phyloP scores from a whole-genome alignment of 2,113 vertebrate genomes.

The Pluvianellus socialis region DNA sequence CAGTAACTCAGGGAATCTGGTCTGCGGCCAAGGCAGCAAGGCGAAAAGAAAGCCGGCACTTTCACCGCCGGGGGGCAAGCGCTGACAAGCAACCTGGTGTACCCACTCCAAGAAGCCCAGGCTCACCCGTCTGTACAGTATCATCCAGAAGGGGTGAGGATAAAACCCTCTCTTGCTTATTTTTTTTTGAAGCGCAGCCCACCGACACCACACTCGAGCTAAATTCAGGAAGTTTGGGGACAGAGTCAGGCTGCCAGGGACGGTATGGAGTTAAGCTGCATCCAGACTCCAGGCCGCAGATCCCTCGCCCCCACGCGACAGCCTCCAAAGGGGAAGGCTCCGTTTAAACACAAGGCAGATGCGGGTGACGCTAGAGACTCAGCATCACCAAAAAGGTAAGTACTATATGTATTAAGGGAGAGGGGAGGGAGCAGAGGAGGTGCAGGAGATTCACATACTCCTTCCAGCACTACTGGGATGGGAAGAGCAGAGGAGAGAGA shows the following conservation, averaged over 20 bases:
- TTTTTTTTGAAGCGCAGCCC: not conserved
- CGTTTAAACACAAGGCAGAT: not conserved
- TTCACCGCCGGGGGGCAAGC: not conserved
- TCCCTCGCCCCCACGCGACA: not conserved
- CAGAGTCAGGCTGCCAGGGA: not conserved
- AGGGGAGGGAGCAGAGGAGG: not conserved
- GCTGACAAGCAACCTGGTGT: not conserved
- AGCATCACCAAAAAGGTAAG: not conserved
- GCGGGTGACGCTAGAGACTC: not conserved
- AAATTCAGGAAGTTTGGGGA: not conserved
- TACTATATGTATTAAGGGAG: not conserved
- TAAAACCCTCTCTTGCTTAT: not conserved
- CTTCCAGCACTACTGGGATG: not conserved
- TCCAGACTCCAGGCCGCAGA: not conserved
- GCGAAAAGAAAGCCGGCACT: not conserved
- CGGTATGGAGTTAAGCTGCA: rapidly evolving
- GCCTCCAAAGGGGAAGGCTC: not conserved
- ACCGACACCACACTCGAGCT: rapidly evolving
- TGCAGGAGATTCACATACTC: not conserved
- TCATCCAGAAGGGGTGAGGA: not conserved
- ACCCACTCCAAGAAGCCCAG: not conserved
- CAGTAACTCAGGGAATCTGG: rapidly evolving
- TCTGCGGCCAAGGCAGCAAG: not conserved
- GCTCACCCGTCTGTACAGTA: not conserved
- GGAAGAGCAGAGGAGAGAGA: not conserved